Conservation (phyloP, 2,113 vertebrate genomes). For the Phoxinus phoxinus region DNA sequence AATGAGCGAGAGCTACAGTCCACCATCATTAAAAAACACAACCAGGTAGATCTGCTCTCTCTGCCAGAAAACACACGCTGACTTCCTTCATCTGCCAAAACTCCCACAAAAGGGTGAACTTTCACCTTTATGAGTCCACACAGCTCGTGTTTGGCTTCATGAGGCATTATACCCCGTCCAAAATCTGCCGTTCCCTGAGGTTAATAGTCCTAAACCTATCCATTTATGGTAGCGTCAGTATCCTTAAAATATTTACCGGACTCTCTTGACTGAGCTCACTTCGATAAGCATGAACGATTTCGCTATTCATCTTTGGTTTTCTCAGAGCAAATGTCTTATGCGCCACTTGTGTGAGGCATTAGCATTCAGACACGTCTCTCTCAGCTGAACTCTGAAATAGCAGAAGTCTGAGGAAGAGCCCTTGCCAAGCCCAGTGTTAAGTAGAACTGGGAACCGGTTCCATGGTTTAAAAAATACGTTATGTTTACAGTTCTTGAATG, state of each 20-base stretch:
- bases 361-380: conserved; percentile 6
- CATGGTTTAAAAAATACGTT: background rate
- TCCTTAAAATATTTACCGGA: background rate
- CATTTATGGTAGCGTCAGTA: conserved; percentile 15
- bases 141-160: conserved; percentile 29
- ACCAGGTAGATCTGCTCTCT: conserved; percentile 51
- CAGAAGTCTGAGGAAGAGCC: background rate
- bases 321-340: background rate
- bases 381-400: conserved; percentile 13
- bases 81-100: conserved; percentile 41
- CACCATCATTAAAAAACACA: conserved; percentile 58
- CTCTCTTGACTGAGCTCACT: conserved; percentile 32
- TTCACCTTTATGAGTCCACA: conserved; percentile 48
- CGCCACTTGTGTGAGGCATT: background rate
- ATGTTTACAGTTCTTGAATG: no score
- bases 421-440: conserved; percentile 47
- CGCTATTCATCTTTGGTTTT: background rate
- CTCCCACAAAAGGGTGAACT: conserved; percentile 47
- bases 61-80: conserved; percentile 56
- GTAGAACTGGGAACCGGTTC: conserved; percentile 18
- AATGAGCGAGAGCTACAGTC: conserved; percentile 46
- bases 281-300: background rate
- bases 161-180: conserved; percentile 21
- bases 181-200: conserved; percentile 27
- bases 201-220: conserved; percentile 16